Evolutionary conservation across 2,797 vertebrate genomes (phyloP).

Genomic region (Enteromius unitaeniatus): DNA sequence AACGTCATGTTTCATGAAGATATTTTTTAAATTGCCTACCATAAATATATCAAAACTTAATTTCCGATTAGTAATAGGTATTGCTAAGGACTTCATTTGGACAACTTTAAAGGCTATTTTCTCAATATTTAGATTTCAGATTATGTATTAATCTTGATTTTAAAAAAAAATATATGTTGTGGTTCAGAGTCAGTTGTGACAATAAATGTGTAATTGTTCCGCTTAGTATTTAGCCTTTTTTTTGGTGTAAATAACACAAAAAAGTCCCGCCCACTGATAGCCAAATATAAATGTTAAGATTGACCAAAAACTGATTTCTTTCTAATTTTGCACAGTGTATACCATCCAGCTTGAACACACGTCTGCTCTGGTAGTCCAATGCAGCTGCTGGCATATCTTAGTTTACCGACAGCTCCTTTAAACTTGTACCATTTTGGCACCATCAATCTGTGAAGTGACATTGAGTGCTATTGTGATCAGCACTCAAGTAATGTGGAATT

Average conservation of each 20-base stretch:
- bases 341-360: background rate
- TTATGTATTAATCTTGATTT: background rate
- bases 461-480: conserved; percentile 76
- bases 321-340: background rate
- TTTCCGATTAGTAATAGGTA: too few species aligned
- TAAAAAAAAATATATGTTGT: accelerated
- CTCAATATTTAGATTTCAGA: background rate
- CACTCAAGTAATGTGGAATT: conserved; percentile 77
- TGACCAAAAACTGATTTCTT: background rate
- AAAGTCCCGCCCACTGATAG: background rate
- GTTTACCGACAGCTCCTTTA: background rate
- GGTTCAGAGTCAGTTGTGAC: too few species aligned
- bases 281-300: background rate
- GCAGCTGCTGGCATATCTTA: conserved; percentile 48
- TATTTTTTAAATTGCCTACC: too few species aligned
- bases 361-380: too few species aligned
- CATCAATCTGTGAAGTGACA: conserved; percentile 47
- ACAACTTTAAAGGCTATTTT: too few species aligned
- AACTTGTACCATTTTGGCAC: conserved; percentile 7
- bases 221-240: background rate
- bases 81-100: too few species aligned
- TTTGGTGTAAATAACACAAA: background rate
- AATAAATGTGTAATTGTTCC: background rate
- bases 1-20: too few species aligned
- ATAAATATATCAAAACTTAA: too few species aligned